A percentile compares a stretch with the other conserved stretches of the same genome.
These are phyloP conservation scores for Clitarchus hookeri DNA, from an alignment of 2,888 invertebrate genomes.

Conservation along the genomic window DNA sequence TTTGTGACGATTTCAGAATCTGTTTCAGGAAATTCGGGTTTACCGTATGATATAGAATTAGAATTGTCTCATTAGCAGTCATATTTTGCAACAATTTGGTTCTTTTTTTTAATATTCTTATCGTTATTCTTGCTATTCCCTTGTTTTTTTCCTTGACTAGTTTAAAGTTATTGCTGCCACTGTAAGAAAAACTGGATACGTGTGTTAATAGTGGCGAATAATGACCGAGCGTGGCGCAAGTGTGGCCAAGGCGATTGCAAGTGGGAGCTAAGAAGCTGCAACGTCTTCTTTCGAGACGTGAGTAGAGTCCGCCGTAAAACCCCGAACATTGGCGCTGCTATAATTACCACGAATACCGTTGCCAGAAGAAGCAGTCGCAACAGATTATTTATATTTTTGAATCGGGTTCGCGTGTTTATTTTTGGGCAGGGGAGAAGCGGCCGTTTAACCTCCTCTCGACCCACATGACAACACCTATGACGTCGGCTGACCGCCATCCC, in stretches of 20 bases:
- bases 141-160: too few species aligned
- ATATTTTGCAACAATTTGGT: too few species aligned
- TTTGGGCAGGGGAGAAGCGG: neutral
- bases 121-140: too few species aligned
- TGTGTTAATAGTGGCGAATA: neutral
- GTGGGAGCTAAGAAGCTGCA: too few species aligned
- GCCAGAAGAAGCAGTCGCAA: conserved; percentile 1
- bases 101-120: too few species aligned
- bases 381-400: neutral
- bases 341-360: neutral
- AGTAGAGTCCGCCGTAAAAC: neutral
- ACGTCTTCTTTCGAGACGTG: neutral
- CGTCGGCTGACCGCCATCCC: too few species aligned
- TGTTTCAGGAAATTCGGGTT: too few species aligned
- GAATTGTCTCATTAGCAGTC: too few species aligned
- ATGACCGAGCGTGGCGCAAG: neutral
- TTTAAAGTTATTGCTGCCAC: too few species aligned
- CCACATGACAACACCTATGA: neutral
- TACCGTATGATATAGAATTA: too few species aligned
- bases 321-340: conserved; percentile 4
- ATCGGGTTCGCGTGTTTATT: neutral
- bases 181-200: neutral
- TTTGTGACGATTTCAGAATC: too few species aligned
- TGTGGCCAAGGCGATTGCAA: too few species aligned
- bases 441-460: neutral